These are phyloP conservation scores for Paratilapia polleni DNA, from an alignment of 2,113 vertebrate species.

Conservation along the genomic window DNA sequence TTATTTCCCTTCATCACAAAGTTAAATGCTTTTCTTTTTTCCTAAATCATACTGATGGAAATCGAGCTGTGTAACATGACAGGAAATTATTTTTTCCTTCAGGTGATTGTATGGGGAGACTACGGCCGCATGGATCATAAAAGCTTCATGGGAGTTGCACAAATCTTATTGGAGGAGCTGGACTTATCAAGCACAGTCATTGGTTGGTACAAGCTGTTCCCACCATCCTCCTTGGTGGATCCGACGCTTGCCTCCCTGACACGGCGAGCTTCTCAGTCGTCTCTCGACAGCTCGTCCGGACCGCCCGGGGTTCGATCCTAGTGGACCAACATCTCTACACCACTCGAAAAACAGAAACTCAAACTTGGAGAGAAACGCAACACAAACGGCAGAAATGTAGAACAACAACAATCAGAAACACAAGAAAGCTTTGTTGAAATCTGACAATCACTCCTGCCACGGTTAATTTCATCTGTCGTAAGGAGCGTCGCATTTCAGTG, in stretches of 20 bases:
- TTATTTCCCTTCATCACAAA: background rate
- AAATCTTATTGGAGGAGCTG: slow-evolving; percentile 96
- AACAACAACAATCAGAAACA: slow-evolving; percentile 86
- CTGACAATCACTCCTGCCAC: slow-evolving; percentile 95
- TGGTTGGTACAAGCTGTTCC: slow-evolving; percentile 99
- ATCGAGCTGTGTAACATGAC: background rate
- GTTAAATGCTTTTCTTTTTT: background rate
- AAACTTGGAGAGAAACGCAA: slow-evolving; percentile 50
- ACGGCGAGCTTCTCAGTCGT: slow-evolving; percentile 95
- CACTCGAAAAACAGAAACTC: background rate
- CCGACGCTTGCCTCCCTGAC: slow-evolving; percentile 95
- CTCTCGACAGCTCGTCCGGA: slow-evolving; percentile 94
- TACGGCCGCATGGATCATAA: slow-evolving; percentile 99
- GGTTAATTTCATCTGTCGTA: slow-evolving; percentile 80
- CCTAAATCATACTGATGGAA: background rate
- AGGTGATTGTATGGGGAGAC: slow-evolving; percentile 99
- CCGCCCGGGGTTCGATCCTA: slow-evolving; percentile 93
- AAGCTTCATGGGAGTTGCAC: slow-evolving; percentile 98
- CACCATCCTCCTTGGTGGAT: slow-evolving; percentile 96
- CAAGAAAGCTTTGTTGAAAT: slow-evolving; percentile 90
- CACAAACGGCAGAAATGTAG: slow-evolving; percentile 70
- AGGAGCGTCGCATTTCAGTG: slow-evolving; percentile 72
- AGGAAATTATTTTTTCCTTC: slow-evolving; percentile 19
- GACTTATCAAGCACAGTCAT: slow-evolving; percentile 98
- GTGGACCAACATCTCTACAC: slow-evolving; percentile 76